Conservation (phyloP, 2,113 vertebrate species). For the Fregetta grallaria region DNA sequence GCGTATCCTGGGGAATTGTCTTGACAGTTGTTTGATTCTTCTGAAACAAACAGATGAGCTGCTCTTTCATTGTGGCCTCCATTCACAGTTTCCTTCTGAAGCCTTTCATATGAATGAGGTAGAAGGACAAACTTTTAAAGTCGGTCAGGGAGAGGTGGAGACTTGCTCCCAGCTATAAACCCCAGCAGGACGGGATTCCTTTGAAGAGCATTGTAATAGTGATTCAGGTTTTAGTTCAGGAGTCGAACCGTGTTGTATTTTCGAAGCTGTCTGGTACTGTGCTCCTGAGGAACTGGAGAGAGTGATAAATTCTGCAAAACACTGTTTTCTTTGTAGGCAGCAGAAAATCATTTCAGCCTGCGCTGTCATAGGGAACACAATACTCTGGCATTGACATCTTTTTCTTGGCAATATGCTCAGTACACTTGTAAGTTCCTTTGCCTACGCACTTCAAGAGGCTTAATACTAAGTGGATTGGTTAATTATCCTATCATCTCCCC, state of each 20-base stretch:
- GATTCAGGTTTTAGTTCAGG: neutral
- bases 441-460: neutral
- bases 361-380: neutral
- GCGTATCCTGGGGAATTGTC: rapidly evolving
- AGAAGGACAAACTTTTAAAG: neutral
- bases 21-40: neutral
- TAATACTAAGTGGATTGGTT: neutral
- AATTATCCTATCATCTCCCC: neutral
- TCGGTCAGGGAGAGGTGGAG: slow-evolving; percentile 9
- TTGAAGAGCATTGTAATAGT: neutral
- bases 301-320: neutral
- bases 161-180: neutral
- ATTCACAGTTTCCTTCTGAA: neutral
- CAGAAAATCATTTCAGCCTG: neutral
- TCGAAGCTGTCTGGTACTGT: neutral
- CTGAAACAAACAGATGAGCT: neutral
- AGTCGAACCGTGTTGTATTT: neutral
- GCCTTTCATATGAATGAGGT: neutral
- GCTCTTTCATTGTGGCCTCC: neutral
- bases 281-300: neutral
- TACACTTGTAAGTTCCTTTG: neutral
- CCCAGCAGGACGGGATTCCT: neutral
- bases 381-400: neutral
- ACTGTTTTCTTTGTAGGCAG: neutral
- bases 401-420: neutral